phyloP scores from a whole-genome alignment of 2,888 invertebrate genomes.

The Acronicta psi region DNA sequence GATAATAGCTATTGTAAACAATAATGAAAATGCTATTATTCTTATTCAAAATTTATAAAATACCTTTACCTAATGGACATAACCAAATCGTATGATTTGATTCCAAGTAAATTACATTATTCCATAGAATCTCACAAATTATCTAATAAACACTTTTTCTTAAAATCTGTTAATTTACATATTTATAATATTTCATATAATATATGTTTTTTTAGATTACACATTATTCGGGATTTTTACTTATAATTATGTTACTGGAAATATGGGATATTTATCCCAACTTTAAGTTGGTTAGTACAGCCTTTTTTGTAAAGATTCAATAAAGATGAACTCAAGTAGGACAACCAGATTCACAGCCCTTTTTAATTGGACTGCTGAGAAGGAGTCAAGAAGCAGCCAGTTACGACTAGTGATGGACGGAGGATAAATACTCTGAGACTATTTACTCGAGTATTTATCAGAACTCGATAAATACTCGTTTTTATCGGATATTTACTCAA shows the following conservation, averaged over 20 bases:
- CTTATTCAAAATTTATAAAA: constrained; percentile 44
- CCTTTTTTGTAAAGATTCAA: constrained; percentile 6
- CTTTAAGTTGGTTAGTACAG: constrained; percentile 10
- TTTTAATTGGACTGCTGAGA: too few species aligned
- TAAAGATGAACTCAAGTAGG: not conserved
- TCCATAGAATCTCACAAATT: constrained; percentile 57
- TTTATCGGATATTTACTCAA: too few species aligned
- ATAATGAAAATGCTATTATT: constrained; percentile 27
- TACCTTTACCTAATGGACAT: constrained; percentile 60
- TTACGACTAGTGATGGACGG: too few species aligned
- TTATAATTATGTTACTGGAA: constrained; percentile 5
- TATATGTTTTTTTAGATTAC: constrained; percentile 23
- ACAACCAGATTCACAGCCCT: not conserved
- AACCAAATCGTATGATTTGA: constrained; percentile 57
- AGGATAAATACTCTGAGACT: too few species aligned
- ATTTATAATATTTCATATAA: constrained; percentile 24
- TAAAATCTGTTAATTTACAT: constrained; percentile 42
- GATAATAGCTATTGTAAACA: constrained; percentile 11
- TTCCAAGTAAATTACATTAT: constrained; percentile 53
- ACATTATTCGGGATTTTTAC: constrained; percentile 18
- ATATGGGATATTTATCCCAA: not conserved
- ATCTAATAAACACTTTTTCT: constrained; percentile 51
- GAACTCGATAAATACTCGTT: too few species aligned
- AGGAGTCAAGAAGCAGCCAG: too few species aligned
- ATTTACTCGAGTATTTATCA: too few species aligned